phyloP scores from a whole-genome alignment of 92 coral and sea anemone species.

The Phenganax stokvisi region DNA sequence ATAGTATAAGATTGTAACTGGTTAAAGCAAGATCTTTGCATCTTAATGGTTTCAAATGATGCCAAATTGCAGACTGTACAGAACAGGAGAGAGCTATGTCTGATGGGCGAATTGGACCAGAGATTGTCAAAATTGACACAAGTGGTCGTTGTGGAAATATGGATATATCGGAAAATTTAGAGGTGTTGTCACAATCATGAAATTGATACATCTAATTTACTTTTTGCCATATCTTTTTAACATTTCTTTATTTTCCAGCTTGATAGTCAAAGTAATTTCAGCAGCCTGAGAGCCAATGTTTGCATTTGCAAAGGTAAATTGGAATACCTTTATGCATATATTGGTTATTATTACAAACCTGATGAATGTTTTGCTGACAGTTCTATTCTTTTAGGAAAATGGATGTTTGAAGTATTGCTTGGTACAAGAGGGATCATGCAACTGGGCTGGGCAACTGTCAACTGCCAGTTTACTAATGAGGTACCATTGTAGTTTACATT shows the following conservation, averaged over 20 bases:
- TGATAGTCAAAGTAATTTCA: conserved; percentile 95
- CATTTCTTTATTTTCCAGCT: conserved; percentile 49
- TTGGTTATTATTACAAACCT: not conserved
- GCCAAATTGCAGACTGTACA: conserved; percentile 48
- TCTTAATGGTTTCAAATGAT: too few relatives aligned
- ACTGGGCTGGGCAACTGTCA: conserved; percentile 96
- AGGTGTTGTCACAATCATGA: conserved; percentile 45
- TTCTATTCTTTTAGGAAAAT: conserved; percentile 56
- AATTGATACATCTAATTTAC: not conserved
- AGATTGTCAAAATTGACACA: conserved; percentile 75
- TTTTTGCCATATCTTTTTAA: not conserved
- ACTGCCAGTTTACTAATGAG: conserved; percentile 87
- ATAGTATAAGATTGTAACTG: too few relatives aligned
- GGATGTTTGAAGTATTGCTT: conserved; percentile 90
- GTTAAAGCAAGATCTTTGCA: too few relatives aligned
- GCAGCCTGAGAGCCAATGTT: conserved; percentile 85
- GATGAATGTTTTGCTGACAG: not conserved
- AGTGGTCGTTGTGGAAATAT: conserved; percentile 85
- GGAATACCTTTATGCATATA: not conserved
- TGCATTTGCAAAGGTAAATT: conserved; percentile 86
- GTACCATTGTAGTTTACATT: conserved; percentile 33
- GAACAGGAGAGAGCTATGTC: conserved; percentile 77
- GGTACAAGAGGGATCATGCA: conserved; percentile 99
- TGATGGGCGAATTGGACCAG: conserved; percentile 97
- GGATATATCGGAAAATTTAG: conserved; percentile 83